Conservation (phyloP, 2,113 vertebrate genomes). For the Axis porcinus region DNA sequence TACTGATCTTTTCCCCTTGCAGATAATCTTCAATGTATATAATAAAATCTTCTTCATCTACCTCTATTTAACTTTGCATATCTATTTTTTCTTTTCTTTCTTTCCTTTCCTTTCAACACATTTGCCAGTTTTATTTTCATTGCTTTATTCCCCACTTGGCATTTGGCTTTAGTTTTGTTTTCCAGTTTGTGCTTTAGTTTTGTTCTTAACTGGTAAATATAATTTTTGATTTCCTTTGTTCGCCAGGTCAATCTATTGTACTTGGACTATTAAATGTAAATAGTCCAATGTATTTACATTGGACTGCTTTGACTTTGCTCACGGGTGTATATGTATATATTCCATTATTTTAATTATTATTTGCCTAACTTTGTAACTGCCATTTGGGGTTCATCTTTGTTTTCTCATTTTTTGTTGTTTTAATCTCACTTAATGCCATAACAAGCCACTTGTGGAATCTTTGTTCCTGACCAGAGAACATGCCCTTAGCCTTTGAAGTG, state of each 20-base stretch:
- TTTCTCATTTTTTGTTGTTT: background rate
- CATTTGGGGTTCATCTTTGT: background rate
- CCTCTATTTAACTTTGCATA: background rate
- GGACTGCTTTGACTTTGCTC: background rate
- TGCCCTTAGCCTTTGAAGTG: background rate
- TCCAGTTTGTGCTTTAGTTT: background rate
- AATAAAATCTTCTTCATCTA: background rate
- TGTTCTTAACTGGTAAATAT: background rate
- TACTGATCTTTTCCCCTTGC: background rate
- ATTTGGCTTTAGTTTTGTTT: background rate
- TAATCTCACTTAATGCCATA: background rate
- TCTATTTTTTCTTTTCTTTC: background rate
- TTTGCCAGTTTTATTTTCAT: background rate
- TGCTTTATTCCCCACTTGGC: background rate
- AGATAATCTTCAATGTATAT: background rate
- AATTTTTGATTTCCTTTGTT: background rate
- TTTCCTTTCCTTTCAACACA: background rate
- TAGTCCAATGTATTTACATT: fast-evolving
- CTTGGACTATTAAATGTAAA: background rate
- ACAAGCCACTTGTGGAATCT: background rate
- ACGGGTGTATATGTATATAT: background rate
- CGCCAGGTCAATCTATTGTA: background rate
- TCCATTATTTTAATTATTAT: background rate
- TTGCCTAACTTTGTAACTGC: background rate
- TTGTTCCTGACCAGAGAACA: background rate